Base-by-base conservation (phyloP, 2,797 vertebrate species). In the Vultur gryphus region DNA sequence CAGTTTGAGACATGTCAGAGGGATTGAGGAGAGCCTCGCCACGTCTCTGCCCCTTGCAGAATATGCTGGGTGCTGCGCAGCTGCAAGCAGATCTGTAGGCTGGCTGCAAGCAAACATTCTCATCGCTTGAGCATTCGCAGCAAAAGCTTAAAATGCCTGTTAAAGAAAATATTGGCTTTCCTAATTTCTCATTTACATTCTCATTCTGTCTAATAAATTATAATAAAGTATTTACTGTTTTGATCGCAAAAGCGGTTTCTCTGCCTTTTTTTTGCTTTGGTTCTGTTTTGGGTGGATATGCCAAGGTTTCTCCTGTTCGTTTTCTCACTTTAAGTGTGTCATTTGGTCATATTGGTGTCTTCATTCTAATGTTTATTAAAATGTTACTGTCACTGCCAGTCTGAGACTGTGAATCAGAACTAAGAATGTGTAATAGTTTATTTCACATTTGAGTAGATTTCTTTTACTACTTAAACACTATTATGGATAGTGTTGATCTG, bases 321-420 rank as follows among this genome's bases (percentile, higher is more conserved):
- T 96, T 97, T 96, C 96, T 96, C 95, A 95, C 96, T 96, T 96
- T 65, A 71, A 86, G 94, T 96, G 95, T 96, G 96, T 97, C 94
- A 94, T 96, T 97, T 96, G 95, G 95, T 97, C 95, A 93, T 96
- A 96, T 95, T 92, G 92, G 96, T 97, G 94, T 95, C 94, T 96
- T 95, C 94, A 84, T 95, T 92, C 94, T 96, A 97, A 96, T 97
- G 94, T 95, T 96, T 96, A 96, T 96, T 97, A 97, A 96, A 97
- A 97, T 94, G 93, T 97, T 96, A 96, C 95, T 97, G 84, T 94
- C 90, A 93, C 93, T 95, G 92, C 94, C 94, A 97, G 95, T 94
- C 92, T 97, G 90, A 91, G 94, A 59, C 96, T 96, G 95, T 92
- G 93, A 95, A 94, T 96, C 96, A 96, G 95, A 97, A 95, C 92